These are phyloP conservation scores for Pelobates cultripes DNA, from an alignment of 2,797 vertebrate species.

Conservation along the genomic window DNA sequence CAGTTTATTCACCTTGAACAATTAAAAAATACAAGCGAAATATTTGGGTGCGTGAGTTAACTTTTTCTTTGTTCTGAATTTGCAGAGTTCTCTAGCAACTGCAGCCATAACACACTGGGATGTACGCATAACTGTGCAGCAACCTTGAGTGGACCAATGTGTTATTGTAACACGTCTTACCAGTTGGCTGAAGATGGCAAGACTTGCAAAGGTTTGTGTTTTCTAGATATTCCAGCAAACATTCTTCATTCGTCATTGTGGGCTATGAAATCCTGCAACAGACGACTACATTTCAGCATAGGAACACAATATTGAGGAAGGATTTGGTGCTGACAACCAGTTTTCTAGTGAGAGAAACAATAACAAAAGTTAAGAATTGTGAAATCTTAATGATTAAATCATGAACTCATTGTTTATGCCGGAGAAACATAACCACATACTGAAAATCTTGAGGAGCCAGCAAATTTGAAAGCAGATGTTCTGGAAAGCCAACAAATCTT, in stretches of 20 bases:
- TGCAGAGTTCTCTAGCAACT: constrained; percentile 80
- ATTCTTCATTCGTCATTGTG: neutral
- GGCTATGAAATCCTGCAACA: neutral
- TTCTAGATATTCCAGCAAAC: neutral
- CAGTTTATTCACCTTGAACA: too few species aligned
- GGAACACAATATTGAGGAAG: neutral
- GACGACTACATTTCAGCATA: neutral
- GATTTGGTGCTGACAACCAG: neutral
- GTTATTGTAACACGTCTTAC: constrained; percentile 88
- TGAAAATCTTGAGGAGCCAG: too few species aligned
- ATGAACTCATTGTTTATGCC: too few species aligned
- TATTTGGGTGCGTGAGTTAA: too few species aligned
- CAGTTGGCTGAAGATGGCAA: constrained; percentile 86
- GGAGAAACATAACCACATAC: too few species aligned
- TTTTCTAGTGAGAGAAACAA: neutral
- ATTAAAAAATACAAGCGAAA: too few species aligned
- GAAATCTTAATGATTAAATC: neutral
- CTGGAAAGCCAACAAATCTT: too few species aligned
- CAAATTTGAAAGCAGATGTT: too few species aligned
- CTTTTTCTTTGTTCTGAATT: neutral
- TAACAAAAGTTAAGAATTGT: constrained; percentile 8
- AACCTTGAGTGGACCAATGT: constrained; percentile 81
- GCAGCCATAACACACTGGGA: constrained; percentile 67
- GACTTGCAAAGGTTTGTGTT: constrained; percentile 86
- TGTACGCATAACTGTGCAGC: constrained; percentile 88